A percentile compares a stretch with the other conserved stretches of the same genome.
Conservation (phyloP, 2,113 vertebrate genomes). For the Onychostruthus taczanowskii region DNA sequence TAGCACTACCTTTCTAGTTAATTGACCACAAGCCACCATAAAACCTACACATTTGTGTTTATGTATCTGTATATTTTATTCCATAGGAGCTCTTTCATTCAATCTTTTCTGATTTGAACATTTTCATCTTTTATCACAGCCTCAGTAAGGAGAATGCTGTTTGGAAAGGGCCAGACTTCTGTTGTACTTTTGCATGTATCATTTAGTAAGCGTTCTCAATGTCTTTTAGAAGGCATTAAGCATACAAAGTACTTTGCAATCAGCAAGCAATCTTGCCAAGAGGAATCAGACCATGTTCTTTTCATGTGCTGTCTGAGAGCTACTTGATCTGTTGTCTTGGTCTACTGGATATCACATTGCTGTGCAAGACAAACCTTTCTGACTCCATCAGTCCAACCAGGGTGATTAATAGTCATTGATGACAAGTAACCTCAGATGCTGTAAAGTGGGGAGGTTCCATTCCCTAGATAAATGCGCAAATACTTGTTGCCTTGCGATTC, state of each 20-base stretch:
- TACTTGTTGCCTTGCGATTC: not conserved
- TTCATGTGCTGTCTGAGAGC: not conserved
- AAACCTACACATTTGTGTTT: not conserved
- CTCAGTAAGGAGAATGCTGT: not conserved
- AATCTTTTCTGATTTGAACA: not conserved
- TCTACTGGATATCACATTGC: not conserved
- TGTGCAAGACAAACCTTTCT: not conserved
- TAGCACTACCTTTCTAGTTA: not conserved
- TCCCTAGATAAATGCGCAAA: not conserved
- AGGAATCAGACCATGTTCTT: not conserved
- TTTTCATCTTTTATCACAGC: not conserved
- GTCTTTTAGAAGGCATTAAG: not conserved
- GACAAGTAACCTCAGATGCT: not conserved
- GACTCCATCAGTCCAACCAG: not conserved
- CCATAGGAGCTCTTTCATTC: not conserved
- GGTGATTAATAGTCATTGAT: not conserved
- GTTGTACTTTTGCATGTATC: not conserved
- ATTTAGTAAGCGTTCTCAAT: not conserved
- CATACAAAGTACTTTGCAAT: not conserved
- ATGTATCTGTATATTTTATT: not conserved
- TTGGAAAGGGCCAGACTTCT: not conserved
- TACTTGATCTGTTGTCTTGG: not conserved
- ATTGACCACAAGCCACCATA: not conserved
- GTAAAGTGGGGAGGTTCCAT: rapidly evolving
- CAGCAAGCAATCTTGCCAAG: not conserved